Evolutionary conservation across 1,140 invertebrate species (phyloP).

Genomic region (Papilio machaon): DNA sequence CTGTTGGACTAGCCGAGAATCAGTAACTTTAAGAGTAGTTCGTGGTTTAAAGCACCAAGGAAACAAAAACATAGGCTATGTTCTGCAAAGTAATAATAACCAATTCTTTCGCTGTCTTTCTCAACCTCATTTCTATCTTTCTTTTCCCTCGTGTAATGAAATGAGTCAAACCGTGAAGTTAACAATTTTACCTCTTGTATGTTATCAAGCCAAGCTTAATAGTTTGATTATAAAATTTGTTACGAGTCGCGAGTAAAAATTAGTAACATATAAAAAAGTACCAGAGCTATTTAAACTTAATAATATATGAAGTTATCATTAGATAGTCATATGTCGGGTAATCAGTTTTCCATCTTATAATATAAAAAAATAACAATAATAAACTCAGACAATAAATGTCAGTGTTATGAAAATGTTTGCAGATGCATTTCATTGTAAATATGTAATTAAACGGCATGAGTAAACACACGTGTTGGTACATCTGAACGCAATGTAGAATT

Average conservation of each 20-base stretch:
- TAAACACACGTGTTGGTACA: neutral
- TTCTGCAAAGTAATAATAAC: too few relatives aligned
- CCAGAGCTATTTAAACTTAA: too few relatives aligned
- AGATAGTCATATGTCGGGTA: neutral
- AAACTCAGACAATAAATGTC: conserved; percentile 13
- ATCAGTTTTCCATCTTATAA: neutral
- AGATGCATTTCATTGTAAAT: conserved; percentile 31
- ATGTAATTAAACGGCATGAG: conserved; percentile 6
- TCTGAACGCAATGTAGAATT: neutral
- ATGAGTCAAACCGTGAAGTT: neutral
- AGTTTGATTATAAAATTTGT: neutral
- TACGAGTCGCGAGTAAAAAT: too few relatives aligned
- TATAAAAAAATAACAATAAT: conserved; percentile 23
- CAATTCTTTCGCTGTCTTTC: neutral
- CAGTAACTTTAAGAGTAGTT: too few relatives aligned
- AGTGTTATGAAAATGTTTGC: conserved; percentile 15
- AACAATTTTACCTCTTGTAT: neutral
- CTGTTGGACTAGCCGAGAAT: too few relatives aligned
- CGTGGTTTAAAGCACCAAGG: too few relatives aligned
- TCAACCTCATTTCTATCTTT: neutral
- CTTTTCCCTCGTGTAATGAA: neutral
- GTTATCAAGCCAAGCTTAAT: neutral
- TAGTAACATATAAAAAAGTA: neutral
- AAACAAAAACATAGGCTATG: too few relatives aligned
- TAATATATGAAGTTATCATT: neutral